These are phyloP conservation scores for Caenorhabditis plicata DNA, from an alignment of 2,888 invertebrate genomes.

Conservation along the genomic window DNA sequence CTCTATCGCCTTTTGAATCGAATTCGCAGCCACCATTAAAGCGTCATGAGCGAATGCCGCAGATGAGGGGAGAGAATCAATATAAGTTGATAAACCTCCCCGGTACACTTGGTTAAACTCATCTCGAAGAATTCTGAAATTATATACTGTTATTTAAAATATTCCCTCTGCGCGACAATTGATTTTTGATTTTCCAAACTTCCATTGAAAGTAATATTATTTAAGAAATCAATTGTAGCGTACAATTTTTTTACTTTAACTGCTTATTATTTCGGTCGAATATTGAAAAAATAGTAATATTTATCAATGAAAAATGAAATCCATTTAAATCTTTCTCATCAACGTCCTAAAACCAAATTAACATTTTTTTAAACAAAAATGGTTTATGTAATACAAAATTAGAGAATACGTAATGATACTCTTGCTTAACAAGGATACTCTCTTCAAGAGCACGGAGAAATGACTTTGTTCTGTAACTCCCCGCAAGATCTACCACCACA, in stretches of 20 bases:
- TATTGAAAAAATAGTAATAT: conserved; percentile 48
- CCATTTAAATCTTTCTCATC: conserved; percentile 42
- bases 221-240: too few species aligned
- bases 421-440: conserved; percentile 44
- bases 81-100: conserved; percentile 16
- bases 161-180: conserved; percentile 1
- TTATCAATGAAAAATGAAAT: conserved; percentile 49
- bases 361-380: background rate
- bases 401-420: conserved; percentile 53
- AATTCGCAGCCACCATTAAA: conserved; percentile 46
- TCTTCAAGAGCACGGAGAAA: conserved; percentile 49
- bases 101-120: conserved; percentile 40
- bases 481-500: conserved; percentile 50
- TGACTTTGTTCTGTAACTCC: conserved; percentile 36
- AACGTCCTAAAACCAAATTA: conserved; percentile 36
- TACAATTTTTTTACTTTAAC: too few species aligned
- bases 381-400: conserved; percentile 37
- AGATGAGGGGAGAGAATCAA: conserved; percentile 31
- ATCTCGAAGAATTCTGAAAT: conserved; percentile 32
- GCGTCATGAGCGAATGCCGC: conserved; percentile 53
- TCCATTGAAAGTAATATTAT: too few species aligned
- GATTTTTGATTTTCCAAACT: too few species aligned
- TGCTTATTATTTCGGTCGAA: conserved; percentile 40
- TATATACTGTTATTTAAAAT: background rate
- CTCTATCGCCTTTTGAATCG: conserved; percentile 32